phyloP scores from a whole-genome alignment of 2,888 invertebrate species.

The Catocala nupta region DNA sequence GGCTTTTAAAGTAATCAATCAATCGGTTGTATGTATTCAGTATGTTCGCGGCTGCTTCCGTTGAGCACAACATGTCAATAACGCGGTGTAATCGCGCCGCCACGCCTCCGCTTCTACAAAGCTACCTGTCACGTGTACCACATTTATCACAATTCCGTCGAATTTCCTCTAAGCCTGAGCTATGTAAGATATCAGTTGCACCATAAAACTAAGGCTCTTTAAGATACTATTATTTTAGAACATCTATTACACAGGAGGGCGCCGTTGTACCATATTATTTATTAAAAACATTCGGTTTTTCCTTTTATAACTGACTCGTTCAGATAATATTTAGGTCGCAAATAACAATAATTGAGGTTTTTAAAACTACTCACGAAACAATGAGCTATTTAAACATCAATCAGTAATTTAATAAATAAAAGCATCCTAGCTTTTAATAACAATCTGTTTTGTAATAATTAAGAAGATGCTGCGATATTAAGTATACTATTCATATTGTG shows the following conservation, averaged over 20 bases:
- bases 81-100: conserved; percentile 53
- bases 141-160: conserved; percentile 76
- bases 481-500: neutral
- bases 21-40: conserved; percentile 52
- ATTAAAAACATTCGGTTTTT: too few species aligned
- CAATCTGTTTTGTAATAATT: too few species aligned
- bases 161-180: conserved; percentile 55
- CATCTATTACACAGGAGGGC: too few species aligned
- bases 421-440: too few species aligned
- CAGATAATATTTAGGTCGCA: too few species aligned
- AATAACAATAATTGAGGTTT: too few species aligned
- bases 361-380: too few species aligned
- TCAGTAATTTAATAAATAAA: too few species aligned
- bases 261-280: too few species aligned
- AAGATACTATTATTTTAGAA: conserved; percentile 29
- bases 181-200: conserved; percentile 49
- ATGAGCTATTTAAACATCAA: too few species aligned
- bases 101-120: conserved; percentile 56
- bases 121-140: conserved; percentile 70
- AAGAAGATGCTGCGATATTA: too few species aligned
- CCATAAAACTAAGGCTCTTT: conserved; percentile 28
- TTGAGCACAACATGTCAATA: conserved; percentile 69
- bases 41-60: conserved; percentile 70
- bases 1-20: conserved; percentile 66
- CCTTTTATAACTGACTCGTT: too few species aligned